phyloP scores from a whole-genome alignment of 2,888 invertebrate genomes.

The Lampropteryx suffumata region DNA sequence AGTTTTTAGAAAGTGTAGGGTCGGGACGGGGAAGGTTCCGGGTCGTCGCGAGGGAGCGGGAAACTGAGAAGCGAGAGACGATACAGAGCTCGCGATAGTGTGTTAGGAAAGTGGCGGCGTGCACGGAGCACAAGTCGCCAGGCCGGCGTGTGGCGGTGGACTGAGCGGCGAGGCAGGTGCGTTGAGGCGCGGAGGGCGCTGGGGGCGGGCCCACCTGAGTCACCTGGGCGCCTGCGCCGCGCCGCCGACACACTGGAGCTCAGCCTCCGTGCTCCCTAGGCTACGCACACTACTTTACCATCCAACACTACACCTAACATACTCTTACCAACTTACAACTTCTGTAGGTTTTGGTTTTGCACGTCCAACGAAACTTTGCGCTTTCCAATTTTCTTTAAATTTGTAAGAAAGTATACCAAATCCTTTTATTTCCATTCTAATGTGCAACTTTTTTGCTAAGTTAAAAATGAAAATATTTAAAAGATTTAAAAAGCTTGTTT shows the following conservation, averaged over 20 bases:
- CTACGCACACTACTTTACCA: conserved; percentile 46
- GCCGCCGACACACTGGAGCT: conserved; percentile 47
- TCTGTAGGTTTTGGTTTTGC: conserved; percentile 5
- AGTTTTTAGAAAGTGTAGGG: conserved; percentile 48
- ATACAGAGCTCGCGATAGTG: conserved; percentile 79
- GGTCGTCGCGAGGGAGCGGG: conserved; percentile 68
- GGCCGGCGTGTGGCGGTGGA: conserved; percentile 72
- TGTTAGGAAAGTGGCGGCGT: conserved; percentile 79
- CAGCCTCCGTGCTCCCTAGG: conserved; percentile 57
- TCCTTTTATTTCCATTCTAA: no score
- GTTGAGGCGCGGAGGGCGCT: conserved; percentile 70
- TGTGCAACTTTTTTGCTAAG: no score
- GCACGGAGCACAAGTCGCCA: conserved; percentile 80
- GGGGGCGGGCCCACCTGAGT: conserved; percentile 80
- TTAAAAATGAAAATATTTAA: no score
- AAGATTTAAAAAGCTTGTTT: no score
- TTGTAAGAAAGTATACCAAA: no score
- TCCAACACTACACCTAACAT: conserved; percentile 37
- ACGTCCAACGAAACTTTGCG: conserved; percentile 2
- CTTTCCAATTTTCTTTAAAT: conserved; percentile 4
- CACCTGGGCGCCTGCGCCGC: conserved; percentile 82
- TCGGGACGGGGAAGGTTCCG: conserved; percentile 54
- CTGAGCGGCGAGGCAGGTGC: conserved; percentile 74
- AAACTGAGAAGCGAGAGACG: conserved; percentile 78
- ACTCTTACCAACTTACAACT: conserved; percentile 20